Evolutionary conservation across 2,113 vertebrate genomes (phyloP), one percentile per base, ranked within the genome.

Genomic region (Ochotona princeps): DNA sequence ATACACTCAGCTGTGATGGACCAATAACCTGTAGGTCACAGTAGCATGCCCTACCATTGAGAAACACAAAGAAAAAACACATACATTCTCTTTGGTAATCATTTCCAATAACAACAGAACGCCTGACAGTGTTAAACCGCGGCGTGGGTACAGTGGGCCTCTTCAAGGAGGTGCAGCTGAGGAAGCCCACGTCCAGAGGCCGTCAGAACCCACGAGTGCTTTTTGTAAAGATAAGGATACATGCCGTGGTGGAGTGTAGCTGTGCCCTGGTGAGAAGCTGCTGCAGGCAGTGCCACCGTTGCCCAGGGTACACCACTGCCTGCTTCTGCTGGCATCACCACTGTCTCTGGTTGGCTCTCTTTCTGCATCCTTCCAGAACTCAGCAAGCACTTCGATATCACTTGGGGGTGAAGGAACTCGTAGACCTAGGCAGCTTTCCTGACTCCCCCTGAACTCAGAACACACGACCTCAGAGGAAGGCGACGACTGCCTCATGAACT

Each of bases 251-350:
- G 38, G 38, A 44, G 78, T 25, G n/a, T 30, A 51, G 63, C 35
- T 2, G 2, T 0, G 5, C 12, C 63, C 15, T 23, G 20, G 13
- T 30, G 83, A 15, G 25, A 38, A 30, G 70, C 15, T 32, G 51
- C 74, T 14, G 20, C 2, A 5, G n/a, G 63, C 38, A 17, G 28
- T 1, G 20, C 6, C 23, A 2, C 28, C 25, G 18, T 0, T 3
- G 2, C n/a, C 20, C 12, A 30, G 26, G 15, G 12, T 28, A 0
- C 0, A 25, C 32, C 30, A 5, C n/a, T 0, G 15, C 4, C n/a
- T 6, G 60, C 23, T 15, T 7, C 21, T n/a, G 0, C 14, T 44
- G 25, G 21, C 28, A 66, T 61, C 1, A 25, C 11, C n/a, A 72
- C 8, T 5, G 20, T 84, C n/a, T 17, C 32, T 25, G 2, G 17